Evolutionary conservation across 2,113 vertebrate genomes (phyloP).

Genomic region (Empidonax alnorum): DNA sequence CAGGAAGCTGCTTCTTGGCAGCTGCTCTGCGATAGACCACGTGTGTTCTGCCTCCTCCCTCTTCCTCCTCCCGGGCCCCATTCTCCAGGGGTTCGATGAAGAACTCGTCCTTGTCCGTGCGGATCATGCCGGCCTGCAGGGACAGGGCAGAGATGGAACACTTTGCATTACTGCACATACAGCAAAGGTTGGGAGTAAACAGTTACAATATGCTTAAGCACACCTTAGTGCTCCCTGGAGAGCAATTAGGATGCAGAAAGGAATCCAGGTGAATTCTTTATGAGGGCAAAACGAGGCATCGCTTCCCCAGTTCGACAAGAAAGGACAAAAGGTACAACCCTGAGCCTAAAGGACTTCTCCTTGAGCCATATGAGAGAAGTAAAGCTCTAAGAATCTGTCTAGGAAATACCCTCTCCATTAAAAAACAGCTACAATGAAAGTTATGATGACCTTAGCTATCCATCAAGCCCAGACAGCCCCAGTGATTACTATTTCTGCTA

Average conservation of each 20-base stretch:
- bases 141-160: constrained; percentile 55
- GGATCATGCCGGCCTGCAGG: constrained; percentile 94
- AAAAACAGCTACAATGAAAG: neutral
- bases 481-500: neutral
- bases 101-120: constrained; percentile 93
- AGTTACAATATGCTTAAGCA: constrained; percentile 71
- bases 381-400: neutral
- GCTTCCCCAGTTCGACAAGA: constrained; percentile 45
- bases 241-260: constrained; percentile 64
- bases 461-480: neutral
- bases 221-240: constrained; percentile 61
- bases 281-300: constrained; percentile 26
- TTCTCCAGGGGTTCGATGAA: constrained; percentile 94
- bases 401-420: neutral
- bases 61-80: constrained; percentile 78
- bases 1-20: constrained; percentile 74
- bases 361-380: neutral
- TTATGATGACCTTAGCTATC: neutral
- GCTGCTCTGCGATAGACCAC: constrained; percentile 91
- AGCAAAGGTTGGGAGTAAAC: constrained; percentile 43
- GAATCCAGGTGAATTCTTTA: constrained; percentile 68
- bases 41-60: constrained; percentile 83
- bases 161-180: constrained; percentile 28
- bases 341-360: constrained; percentile 23
- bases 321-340: constrained; percentile 50